Conservation (phyloP, 2,797 vertebrate genomes). For the Spheniscus humboldti region DNA sequence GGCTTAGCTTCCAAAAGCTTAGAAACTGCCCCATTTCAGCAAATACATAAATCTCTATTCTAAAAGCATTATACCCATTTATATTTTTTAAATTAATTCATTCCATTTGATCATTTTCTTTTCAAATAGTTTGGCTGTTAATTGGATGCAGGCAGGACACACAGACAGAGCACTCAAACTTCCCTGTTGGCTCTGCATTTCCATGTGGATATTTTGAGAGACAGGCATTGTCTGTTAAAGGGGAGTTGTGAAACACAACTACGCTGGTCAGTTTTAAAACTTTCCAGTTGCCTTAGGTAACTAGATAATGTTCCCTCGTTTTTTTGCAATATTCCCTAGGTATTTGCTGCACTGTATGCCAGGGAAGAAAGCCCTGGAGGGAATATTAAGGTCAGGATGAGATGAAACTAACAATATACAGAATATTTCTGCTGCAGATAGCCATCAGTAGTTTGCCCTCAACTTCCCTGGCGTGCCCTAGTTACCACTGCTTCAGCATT, state of each 20-base stretch:
- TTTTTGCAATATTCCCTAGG: conserved; percentile 11
- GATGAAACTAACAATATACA: conserved; percentile 41
- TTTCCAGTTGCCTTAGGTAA: conserved; percentile 59
- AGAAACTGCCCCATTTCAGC: neutral
- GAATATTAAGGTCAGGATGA: conserved; percentile 25
- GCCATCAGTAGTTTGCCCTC: conserved; percentile 3
- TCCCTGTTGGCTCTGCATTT: conserved; percentile 5
- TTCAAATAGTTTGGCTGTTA: conserved; percentile 43
- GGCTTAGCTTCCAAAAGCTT: conserved; percentile 16
- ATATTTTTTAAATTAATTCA: conserved; percentile 25
- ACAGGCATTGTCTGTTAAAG: conserved; percentile 49
- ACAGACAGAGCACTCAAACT: neutral
- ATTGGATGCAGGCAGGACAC: conserved; percentile 47
- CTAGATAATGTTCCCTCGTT: conserved; percentile 25
- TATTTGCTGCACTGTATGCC: conserved; percentile 8
- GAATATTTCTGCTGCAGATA: conserved; percentile 23
- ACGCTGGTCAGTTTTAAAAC: conserved; percentile 24
- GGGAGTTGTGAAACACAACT: conserved; percentile 33
- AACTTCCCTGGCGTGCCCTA: neutral
- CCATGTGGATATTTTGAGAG: conserved; percentile 40
- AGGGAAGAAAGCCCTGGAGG: conserved; percentile 53
- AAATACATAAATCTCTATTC: neutral
- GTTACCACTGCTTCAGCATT: conserved; percentile 26
- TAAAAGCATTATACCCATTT: conserved; percentile 23
- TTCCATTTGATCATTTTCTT: conserved; percentile 59